Base-by-base conservation (phyloP, 2,888 invertebrate species). In the Gari tellinella region DNA sequence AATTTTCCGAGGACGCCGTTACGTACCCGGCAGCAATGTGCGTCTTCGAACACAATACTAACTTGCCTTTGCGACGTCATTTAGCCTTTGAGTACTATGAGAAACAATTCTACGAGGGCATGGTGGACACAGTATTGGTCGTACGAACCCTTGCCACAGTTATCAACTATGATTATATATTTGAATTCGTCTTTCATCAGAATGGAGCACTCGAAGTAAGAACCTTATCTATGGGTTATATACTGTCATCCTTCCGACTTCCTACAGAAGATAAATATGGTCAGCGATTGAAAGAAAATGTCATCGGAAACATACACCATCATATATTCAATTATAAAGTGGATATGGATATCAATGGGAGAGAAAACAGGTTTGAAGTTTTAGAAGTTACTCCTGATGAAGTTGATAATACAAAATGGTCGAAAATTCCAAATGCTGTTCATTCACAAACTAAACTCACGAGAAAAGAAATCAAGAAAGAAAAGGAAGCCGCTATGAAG, bases 161-260 rank as follows among this genome's bases (percentile, higher is more conserved):
- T 4, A 78, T 73, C 5, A 90, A 89, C 65, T 89, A 89, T 62
- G 89, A 89, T 51, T 90, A 90, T 56, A 77, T 89, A 2, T 63
- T 89, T 41, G 90, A 90, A 64, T 87, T 85, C 25, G 75, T 87
- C 17, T 87, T 90, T 55, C 86, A 89, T 45, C 88, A 88, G 58
- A 87, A 81, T 63, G 88, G 89, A 2, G 87, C 70, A 1, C 46
- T 88, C 1, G 85, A 87, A 45, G 80, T 83, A 0, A 80, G 80
- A 51, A 81, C 75, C 5, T 56, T 84, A 12, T 83, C 88, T 7
- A 86, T 87, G 7, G 90, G 90, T 1, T 89, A 86, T 70, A 85
- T 89, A 19, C 57, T 82, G n/a, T 56, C 85, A 4, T 78, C 82
- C 7, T 76, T 82, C 26, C 73, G 64, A 25, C 66, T 63, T 12